Conservation (phyloP, 2,888 invertebrate genomes). For the Andrena haemorrhoa region DNA sequence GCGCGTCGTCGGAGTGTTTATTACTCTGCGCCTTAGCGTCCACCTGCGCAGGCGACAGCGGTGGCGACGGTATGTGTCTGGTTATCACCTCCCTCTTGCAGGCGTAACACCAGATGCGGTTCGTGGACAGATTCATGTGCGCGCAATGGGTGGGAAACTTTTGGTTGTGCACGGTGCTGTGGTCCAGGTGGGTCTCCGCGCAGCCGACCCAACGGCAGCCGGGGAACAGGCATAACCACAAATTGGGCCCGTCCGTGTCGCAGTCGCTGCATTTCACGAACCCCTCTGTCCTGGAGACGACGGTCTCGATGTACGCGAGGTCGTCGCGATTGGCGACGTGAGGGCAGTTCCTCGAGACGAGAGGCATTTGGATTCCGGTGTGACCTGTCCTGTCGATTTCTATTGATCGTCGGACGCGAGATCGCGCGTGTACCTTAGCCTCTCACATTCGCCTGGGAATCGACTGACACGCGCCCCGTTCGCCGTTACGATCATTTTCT, state of each 20-base stretch:
- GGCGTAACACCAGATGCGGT: constrained; percentile 95
- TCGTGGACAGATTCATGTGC: constrained; percentile 94
- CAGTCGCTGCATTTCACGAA: constrained; percentile 89
- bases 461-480: constrained; percentile 41
- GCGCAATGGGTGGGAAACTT: constrained; percentile 90
- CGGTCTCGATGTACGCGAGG: constrained; percentile 78
- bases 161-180: constrained; percentile 93
- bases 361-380: constrained; percentile 77
- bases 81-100: constrained; percentile 92
- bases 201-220: constrained; percentile 94
- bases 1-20: constrained; percentile 77
- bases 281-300: constrained; percentile 77
- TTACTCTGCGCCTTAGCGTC: constrained; percentile 74
- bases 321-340: constrained; percentile 80
- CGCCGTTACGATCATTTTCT: constrained; percentile 61
- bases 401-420: constrained; percentile 37
- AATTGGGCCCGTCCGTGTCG: constrained; percentile 90
- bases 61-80: constrained; percentile 74
- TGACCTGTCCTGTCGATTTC: constrained; percentile 24
- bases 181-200: constrained; percentile 93
- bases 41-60: constrained; percentile 75
- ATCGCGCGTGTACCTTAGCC: constrained; percentile 30
- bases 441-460: constrained; percentile 47
- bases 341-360: constrained; percentile 80
- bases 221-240: constrained; percentile 94